phyloP scores from a whole-genome alignment of 2,888 invertebrate species.

The Eueremaeus valkanovi region DNA sequence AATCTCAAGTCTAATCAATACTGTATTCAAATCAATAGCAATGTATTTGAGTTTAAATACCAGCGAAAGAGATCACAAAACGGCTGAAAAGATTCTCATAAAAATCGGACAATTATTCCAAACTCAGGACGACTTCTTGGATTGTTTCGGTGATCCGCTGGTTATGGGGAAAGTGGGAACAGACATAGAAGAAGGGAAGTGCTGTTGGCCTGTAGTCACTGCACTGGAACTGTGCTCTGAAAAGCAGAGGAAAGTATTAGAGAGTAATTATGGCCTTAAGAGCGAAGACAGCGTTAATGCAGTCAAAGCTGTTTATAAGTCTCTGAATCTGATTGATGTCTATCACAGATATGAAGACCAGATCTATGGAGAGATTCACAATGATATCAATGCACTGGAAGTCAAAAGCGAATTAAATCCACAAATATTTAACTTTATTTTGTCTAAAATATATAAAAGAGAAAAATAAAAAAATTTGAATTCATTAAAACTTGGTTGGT shows the following conservation, averaged over 20 bases:
- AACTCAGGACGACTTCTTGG: conserved; percentile 62
- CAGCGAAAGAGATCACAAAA: neutral
- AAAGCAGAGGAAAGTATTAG: conserved; percentile 62
- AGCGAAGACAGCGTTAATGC: conserved; percentile 62
- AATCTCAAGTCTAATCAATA: too few relatives aligned
- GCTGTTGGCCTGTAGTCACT: conserved; percentile 87
- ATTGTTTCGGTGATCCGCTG: conserved; percentile 80
- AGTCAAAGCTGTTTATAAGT: conserved; percentile 71
- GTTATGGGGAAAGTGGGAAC: conserved; percentile 83
- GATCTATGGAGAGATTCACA: neutral
- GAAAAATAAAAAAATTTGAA: too few relatives aligned
- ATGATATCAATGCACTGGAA: too few relatives aligned
- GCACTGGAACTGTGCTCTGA: conserved; percentile 73
- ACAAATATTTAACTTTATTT: too few relatives aligned
- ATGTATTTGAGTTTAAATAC: neutral
- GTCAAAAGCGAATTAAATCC: too few relatives aligned
- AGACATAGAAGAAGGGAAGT: conserved; percentile 92
- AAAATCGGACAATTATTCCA: conserved; percentile 8
- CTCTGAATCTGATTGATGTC: conserved; percentile 60
- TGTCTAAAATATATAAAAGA: too few relatives aligned
- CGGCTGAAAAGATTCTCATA: neutral
- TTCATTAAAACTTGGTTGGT: too few relatives aligned
- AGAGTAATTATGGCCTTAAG: conserved; percentile 68
- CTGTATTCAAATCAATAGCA: neutral
- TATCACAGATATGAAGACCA: neutral